phyloP scores from a whole-genome alignment of 2,888 invertebrate species.

The Physocephala rufipes region DNA sequence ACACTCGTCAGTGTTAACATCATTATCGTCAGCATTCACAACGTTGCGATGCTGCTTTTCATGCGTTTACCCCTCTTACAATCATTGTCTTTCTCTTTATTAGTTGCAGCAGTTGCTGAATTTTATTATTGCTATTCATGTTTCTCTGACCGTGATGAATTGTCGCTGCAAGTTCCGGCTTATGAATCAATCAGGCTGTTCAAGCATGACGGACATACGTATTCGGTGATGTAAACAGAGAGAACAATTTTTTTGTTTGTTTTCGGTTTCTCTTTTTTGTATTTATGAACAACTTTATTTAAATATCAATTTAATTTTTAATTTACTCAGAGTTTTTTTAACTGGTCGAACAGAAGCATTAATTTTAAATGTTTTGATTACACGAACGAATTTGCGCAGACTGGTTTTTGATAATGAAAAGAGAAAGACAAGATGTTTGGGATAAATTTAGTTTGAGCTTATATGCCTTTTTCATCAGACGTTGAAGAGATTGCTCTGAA shows the following conservation, averaged over 20 bases:
- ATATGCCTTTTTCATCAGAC: no score
- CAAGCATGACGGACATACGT: constrained; percentile 40
- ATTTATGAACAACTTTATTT: constrained; percentile 38
- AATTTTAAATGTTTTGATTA: no score
- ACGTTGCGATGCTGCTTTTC: no score
- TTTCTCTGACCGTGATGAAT: constrained; percentile 21
- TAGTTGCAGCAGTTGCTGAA: background rate
- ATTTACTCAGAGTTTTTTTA: constrained; percentile 30
- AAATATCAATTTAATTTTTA: constrained; percentile 27
- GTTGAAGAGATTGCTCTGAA: no score
- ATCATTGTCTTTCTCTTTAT: background rate
- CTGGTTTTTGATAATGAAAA: background rate
- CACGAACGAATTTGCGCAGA: background rate
- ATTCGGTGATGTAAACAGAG: constrained; percentile 38
- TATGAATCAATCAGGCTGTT: constrained; percentile 56
- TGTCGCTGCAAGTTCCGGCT: constrained; percentile 44
- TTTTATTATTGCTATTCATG: constrained; percentile 35
- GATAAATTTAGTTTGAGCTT: no score
- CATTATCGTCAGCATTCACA: constrained; percentile 6
- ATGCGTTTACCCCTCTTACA: background rate
- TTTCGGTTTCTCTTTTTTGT: constrained; percentile 18
- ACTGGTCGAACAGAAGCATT: background rate
- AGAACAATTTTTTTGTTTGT: background rate
- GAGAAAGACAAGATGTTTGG: no score
- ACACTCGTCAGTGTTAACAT: background rate